Evolutionary conservation across 2,888 invertebrate genomes (phyloP).

Genomic region (Hesperia comma): DNA sequence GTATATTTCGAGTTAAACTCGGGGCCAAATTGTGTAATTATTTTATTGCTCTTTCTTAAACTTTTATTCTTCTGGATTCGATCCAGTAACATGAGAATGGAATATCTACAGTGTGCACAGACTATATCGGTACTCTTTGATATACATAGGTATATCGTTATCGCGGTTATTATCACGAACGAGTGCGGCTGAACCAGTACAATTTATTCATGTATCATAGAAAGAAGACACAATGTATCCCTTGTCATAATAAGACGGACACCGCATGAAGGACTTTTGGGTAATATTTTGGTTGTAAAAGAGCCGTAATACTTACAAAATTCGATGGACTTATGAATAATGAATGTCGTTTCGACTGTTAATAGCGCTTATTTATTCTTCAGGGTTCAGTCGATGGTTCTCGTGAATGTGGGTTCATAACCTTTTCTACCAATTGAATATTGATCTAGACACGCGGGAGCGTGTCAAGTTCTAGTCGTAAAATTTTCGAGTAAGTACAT

Average conservation of each 20-base stretch:
- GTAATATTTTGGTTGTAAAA: slow-evolving; percentile 37
- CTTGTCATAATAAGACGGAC: slow-evolving; percentile 42
- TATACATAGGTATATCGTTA: slow-evolving; percentile 15
- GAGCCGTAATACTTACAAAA: slow-evolving; percentile 23
- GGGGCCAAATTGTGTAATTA: too few species aligned
- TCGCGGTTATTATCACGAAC: slow-evolving; percentile 20
- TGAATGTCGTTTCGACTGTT: neutral
- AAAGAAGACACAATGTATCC: slow-evolving; percentile 42
- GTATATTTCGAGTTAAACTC: too few species aligned
- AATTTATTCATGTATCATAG: slow-evolving; percentile 48
- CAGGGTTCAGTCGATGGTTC: too few species aligned
- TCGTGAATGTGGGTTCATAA: too few species aligned
- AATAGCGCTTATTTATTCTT: too few species aligned
- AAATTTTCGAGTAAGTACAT: too few species aligned
- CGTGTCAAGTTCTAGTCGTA: too few species aligned
- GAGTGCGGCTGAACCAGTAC: slow-evolving; percentile 38
- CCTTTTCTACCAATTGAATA: too few species aligned
- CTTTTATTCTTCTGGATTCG: too few species aligned
- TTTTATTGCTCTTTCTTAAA: too few species aligned
- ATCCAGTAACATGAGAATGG: neutral
- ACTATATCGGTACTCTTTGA: neutral
- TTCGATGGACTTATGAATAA: slow-evolving; percentile 26
- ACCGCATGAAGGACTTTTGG: slow-evolving; percentile 41
- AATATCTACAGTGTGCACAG: neutral
- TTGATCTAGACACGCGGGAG: too few species aligned